Percentiles rank a stretch among this genome's conserved stretches.
Evolutionary conservation across 2,797 vertebrate genomes (phyloP).

Genomic region (Sciurus vulgaris): DNA sequence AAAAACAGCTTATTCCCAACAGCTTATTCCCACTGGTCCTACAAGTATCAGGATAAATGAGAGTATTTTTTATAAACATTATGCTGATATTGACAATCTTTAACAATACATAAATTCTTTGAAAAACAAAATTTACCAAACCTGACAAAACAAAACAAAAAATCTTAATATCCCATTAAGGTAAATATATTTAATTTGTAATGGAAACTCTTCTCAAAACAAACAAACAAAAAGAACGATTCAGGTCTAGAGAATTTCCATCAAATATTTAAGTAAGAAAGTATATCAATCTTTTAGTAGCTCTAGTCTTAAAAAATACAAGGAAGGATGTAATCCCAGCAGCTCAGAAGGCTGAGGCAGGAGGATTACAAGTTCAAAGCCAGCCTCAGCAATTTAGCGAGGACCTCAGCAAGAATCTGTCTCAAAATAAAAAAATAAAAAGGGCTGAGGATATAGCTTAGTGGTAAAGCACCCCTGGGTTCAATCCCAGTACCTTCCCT

Average conservation of each 20-base stretch:
- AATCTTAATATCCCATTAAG: background rate
- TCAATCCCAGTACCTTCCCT: no score
- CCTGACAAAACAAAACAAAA: background rate
- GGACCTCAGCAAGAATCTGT: no score
- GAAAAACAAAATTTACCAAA: constrained; percentile 22
- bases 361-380: no score
- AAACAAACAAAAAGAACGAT: background rate
- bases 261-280: background rate
- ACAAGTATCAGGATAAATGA: background rate
- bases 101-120: background rate
- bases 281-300: background rate
- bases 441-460: no score
- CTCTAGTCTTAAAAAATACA: background rate
- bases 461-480: no score
- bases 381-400: no score
- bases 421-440: no score
- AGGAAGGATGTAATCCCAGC: no score
- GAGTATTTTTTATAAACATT: background rate
- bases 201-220: background rate
- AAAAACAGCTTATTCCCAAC: background rate
- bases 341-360: no score
- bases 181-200: background rate
- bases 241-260: background rate
- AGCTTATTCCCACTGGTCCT: background rate
- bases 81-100: background rate